Conservation (phyloP, 2,888 invertebrate species). For the Trichopria drosophilae region DNA sequence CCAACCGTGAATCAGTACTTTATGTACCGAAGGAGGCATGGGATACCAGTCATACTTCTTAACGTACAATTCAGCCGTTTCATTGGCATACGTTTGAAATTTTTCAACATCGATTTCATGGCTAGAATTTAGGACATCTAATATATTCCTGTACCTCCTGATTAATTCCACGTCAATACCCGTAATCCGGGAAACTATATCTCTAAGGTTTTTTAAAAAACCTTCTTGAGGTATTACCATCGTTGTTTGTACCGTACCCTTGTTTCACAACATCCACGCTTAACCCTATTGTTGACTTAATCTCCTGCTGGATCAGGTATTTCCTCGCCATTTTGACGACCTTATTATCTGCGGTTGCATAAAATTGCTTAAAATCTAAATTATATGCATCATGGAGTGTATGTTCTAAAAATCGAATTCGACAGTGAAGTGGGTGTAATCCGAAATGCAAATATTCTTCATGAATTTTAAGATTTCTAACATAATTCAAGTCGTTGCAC, state of each 20-base stretch:
- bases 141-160: slow-evolving; percentile 4
- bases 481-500: too few relatives aligned
- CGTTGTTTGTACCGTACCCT: slow-evolving; percentile 7
- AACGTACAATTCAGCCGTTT: slow-evolving; percentile 10
- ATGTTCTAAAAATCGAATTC: slow-evolving; percentile 6
- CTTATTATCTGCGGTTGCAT: slow-evolving; percentile 8
- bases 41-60: slow-evolving; percentile 8
- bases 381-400: neutral
- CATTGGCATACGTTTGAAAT: slow-evolving; percentile 8
- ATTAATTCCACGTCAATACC: slow-evolving; percentile 6
- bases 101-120: slow-evolving; percentile 3
- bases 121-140: slow-evolving; percentile 1
- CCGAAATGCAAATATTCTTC: slow-evolving; percentile 1
- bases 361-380: neutral
- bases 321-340: slow-evolving; percentile 1
- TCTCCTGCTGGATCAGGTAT: neutral
- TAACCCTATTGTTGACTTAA: slow-evolving; percentile 4
- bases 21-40: slow-evolving; percentile 11
- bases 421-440: slow-evolving; percentile 4
- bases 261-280: slow-evolving; percentile 10
- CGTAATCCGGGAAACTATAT: neutral
- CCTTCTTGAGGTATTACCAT: slow-evolving; percentile 11
- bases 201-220: neutral
- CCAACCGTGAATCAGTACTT: slow-evolving; percentile 9
- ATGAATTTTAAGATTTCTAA: neutral